These are phyloP conservation scores for Eriosoma lanigerum DNA, from an alignment of 1,140 invertebrate genomes.

Conservation along the genomic window DNA sequence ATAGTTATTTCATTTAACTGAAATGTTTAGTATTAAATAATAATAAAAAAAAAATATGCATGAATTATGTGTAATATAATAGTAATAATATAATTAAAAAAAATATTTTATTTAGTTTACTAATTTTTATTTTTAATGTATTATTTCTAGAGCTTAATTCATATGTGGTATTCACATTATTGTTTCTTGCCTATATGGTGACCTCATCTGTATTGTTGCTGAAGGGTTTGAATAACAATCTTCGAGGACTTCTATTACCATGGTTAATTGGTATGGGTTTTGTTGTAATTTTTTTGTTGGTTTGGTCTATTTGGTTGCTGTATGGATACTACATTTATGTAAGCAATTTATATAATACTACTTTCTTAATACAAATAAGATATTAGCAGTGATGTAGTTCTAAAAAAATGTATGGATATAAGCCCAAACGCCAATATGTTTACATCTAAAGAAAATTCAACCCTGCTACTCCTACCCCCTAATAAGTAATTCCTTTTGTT, in stretches of 20 bases:
- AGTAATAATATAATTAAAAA: too few relatives aligned
- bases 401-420: too few relatives aligned
- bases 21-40: too few relatives aligned
- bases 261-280: conserved; percentile 75
- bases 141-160: conserved; percentile 70
- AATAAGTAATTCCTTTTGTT: too few relatives aligned
- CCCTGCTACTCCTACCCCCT: too few relatives aligned
- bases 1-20: too few relatives aligned
- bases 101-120: not conserved
- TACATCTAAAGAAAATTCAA: too few relatives aligned
- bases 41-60: too few relatives aligned
- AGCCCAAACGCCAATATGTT: too few relatives aligned
- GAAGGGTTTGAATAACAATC: conserved; percentile 65
- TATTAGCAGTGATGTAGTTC: too few relatives aligned
- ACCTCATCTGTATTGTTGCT: conserved; percentile 67
- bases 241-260: conserved; percentile 76
- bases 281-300: conserved; percentile 72
- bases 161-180: conserved; percentile 71
- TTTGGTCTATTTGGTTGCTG: conserved; percentile 80
- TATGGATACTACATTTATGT: conserved; percentile 89
- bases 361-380: conserved; percentile 1
- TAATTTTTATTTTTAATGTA: conserved; percentile 46
- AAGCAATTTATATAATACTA: conserved; percentile 59
- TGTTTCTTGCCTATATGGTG: conserved; percentile 72
- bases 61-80: too few relatives aligned